These are phyloP conservation scores for Parauchenoglanis ngamensis DNA, from an alignment of 2,797 vertebrate genomes.

Conservation along the genomic window DNA sequence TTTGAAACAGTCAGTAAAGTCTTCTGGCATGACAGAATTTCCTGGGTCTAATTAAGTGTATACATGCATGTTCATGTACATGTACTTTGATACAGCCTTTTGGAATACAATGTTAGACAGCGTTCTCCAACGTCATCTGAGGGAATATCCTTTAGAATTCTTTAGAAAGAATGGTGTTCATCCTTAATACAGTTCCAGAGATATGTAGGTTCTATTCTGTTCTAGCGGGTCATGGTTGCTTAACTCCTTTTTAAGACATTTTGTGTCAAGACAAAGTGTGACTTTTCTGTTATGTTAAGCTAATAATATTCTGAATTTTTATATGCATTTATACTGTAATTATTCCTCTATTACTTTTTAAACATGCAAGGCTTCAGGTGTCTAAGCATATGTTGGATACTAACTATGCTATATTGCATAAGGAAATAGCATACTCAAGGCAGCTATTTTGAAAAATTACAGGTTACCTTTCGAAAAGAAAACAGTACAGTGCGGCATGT, in stretches of 20 bases:
- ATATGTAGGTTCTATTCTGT: neutral
- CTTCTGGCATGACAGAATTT: neutral
- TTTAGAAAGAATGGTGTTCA: neutral
- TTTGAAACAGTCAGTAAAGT: neutral
- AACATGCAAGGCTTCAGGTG: neutral
- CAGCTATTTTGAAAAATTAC: slow-evolving; percentile 34
- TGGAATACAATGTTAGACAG: neutral
- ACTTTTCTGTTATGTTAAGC: neutral
- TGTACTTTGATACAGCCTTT: neutral
- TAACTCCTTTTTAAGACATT: neutral
- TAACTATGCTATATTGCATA: slow-evolving; percentile 7
- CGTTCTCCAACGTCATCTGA: neutral
- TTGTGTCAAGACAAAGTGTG: neutral
- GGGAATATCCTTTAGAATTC: neutral
- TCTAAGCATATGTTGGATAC: neutral
- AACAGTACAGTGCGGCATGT: neutral
- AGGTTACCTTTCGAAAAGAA: slow-evolving; percentile 4
- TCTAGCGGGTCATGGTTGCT: neutral
- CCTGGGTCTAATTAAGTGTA: too few relatives aligned
- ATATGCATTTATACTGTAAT: neutral
- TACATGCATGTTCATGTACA: too few relatives aligned
- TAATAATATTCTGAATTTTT: neutral
- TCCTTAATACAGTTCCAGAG: neutral
- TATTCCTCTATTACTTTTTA: neutral
- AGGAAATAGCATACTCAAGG: slow-evolving; percentile 3